These are phyloP conservation scores for Felis catus DNA, from an alignment of 2,113 vertebrate species.

Conservation along the genomic window F.catus_Fca126_mat1.0 CM031414.1:105396501-105397000, in stretches of 20 bases:
- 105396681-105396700: neutral
- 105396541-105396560: conserved; percentile 33
- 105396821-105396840: conserved; percentile 63
- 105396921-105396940: conserved; percentile 48
- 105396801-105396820: conserved; percentile 96
- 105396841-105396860: neutral
- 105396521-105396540: conserved; percentile 11
- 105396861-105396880: conserved; percentile 24
- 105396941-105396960: neutral
- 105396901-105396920: conserved; percentile 3
- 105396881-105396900: neutral
- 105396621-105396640: conserved; percentile 39
- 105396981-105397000: neutral
- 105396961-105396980: neutral
- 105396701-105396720: neutral
- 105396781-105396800: conserved; percentile 99
- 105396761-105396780: conserved; percentile 98
- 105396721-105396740: conserved; percentile 74
- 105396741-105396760: conserved; percentile 99
- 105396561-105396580: neutral
- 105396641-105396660: conserved; percentile 21
- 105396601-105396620: neutral
- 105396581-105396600: neutral
- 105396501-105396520: neutral
- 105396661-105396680: conserved; percentile 36